These are phyloP conservation scores for Dipus sagitta DNA, from an alignment of 2,797 vertebrate genomes.

Conservation along the genomic window DNA sequence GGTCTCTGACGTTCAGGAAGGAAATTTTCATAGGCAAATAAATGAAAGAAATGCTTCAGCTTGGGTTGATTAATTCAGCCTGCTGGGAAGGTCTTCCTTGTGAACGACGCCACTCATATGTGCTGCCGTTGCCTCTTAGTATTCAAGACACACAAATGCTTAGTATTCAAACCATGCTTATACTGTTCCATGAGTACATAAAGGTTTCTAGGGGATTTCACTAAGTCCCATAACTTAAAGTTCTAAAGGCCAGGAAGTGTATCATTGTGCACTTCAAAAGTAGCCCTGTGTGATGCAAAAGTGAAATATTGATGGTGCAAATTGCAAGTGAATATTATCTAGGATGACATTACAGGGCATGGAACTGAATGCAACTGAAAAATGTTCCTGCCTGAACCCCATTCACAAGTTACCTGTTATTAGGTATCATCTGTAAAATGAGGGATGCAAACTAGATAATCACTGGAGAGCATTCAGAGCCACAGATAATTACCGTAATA, in stretches of 20 bases:
- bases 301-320: conserved; percentile 75
- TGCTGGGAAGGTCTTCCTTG: conserved; percentile 53
- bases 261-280: conserved; percentile 67
- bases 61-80: conserved; percentile 53
- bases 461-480: conserved; percentile 34
- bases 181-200: conserved; percentile 17
- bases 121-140: conserved; percentile 36
- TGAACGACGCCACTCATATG: conserved; percentile 56
- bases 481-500: conserved; percentile 34
- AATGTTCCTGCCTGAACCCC: neutral
- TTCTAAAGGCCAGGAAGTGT: conserved; percentile 73
- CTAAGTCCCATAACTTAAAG: conserved; percentile 61
- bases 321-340: conserved; percentile 38
- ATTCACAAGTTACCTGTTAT: neutral
- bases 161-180: conserved; percentile 65
- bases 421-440: conserved; percentile 9
- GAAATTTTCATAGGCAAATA: conserved; percentile 32
- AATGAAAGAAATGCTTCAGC: conserved; percentile 28
- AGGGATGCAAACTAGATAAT: neutral
- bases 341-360: conserved; percentile 3
- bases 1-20: neutral
- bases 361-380: conserved; percentile 38
- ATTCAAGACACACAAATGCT: conserved; percentile 71
- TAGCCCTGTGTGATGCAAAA: conserved; percentile 16
- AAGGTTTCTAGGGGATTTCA: conserved; percentile 62